A percentile compares a stretch with the other conserved stretches of the same genome.
Evolutionary conservation across 2,797 vertebrate species (phyloP).

Genomic region (Cirrhinus molitorella): DNA sequence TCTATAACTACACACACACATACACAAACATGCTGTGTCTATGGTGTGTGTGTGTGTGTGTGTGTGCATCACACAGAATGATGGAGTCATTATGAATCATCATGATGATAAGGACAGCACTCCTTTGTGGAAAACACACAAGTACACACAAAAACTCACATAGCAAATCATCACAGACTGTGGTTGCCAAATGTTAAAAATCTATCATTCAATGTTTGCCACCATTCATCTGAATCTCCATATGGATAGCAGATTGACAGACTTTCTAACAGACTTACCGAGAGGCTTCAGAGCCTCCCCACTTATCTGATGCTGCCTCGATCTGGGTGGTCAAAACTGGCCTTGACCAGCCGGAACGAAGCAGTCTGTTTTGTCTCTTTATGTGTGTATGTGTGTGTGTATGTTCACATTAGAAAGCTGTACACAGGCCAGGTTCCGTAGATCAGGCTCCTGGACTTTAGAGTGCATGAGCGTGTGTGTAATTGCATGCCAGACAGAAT

Average conservation of each 20-base stretch:
- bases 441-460: conserved; percentile 9
- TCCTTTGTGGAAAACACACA: conserved; percentile 15
- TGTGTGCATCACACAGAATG: conserved; percentile 25
- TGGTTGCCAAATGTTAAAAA: conserved; percentile 1
- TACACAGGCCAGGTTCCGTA: conserved; percentile 32
- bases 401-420: conserved; percentile 35
- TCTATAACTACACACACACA: conserved; percentile 60
- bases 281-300: conserved; percentile 31
- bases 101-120: conserved; percentile 16
- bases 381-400: conserved; percentile 16
- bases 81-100: conserved; percentile 49
- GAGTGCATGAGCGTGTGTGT: conserved; percentile 16
- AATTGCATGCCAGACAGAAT: conserved; percentile 54
- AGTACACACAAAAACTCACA: conserved; percentile 59
- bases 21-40: conserved; percentile 34
- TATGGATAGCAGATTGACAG: conserved; percentile 14
- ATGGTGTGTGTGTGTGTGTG: conserved; percentile 22
- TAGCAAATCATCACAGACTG: conserved; percentile 57
- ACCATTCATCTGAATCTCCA: conserved; percentile 14
- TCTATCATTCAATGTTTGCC: background rate
- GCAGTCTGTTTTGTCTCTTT: conserved; percentile 48
- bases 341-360: conserved; percentile 54
- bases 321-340: conserved; percentile 58
- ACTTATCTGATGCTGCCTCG: conserved; percentile 41
- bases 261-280: conserved; percentile 35